A percentile compares a stretch with the other conserved stretches of the same genome.
phyloP scores from a whole-genome alignment of 2,797 vertebrate species.

The Bradypodion pumilum region DNA sequence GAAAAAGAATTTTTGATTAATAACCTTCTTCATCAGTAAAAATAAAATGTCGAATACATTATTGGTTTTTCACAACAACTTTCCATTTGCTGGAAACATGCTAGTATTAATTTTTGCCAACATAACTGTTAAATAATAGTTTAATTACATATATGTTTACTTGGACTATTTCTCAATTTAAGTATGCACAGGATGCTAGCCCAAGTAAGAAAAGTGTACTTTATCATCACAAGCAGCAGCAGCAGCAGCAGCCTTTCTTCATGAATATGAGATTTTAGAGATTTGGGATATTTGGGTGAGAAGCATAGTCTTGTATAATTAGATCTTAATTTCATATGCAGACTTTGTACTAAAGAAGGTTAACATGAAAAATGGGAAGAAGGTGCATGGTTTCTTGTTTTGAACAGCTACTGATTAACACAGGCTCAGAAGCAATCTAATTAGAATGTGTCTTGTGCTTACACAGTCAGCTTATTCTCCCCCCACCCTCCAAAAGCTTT shows the following conservation, averaged over 20 bases:
- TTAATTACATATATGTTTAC: background rate
- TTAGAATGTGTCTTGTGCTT: slow-evolving; percentile 43
- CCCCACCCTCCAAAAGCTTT: slow-evolving; percentile 42
- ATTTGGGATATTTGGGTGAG: background rate
- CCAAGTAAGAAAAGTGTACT: background rate
- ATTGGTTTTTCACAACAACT: background rate
- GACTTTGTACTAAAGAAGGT: slow-evolving; percentile 15
- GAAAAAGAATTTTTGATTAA: background rate
- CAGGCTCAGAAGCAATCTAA: slow-evolving; percentile 34
- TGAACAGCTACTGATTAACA: slow-evolving; percentile 5
- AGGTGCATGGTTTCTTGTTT: background rate
- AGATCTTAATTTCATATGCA: slow-evolving; percentile 12
- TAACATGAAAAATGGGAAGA: slow-evolving; percentile 3
- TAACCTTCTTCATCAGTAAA: background rate
- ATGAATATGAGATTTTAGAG: background rate
- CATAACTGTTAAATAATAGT: background rate
- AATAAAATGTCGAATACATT: background rate
- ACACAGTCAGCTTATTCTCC: background rate
- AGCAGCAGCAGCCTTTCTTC: no score
- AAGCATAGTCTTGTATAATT: background rate
- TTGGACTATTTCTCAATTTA: background rate
- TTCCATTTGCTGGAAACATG: background rate
- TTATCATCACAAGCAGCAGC: background rate
- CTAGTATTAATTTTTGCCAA: background rate
- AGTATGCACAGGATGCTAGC: background rate